Conservation (phyloP, 2,113 vertebrate genomes). For the Meles meles region DNA sequence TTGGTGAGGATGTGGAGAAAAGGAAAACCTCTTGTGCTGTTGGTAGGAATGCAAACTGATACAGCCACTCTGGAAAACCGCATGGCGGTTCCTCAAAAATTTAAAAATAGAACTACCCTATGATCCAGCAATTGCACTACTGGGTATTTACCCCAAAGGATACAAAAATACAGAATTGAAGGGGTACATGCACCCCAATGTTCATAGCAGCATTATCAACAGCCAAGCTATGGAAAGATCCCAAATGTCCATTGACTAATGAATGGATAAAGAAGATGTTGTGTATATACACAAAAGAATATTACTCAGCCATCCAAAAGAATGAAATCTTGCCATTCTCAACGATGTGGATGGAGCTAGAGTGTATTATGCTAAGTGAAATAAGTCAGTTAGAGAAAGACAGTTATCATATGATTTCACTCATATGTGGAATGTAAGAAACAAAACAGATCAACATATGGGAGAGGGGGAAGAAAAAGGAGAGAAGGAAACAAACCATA, state of each 20-base stretch:
- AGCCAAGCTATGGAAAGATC: background rate
- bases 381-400: background rate
- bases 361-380: background rate
- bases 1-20: background rate
- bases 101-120: background rate
- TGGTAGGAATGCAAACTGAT: background rate
- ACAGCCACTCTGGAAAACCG: background rate
- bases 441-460: background rate
- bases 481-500: background rate
- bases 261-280: background rate
- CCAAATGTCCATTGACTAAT: background rate
- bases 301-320: background rate
- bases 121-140: background rate
- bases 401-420: background rate
- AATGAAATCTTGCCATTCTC: background rate
- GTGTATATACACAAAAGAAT: background rate
- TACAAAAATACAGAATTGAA: background rate
- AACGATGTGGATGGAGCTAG: background rate
- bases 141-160: background rate
- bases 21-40: background rate
- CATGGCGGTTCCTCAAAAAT: background rate
- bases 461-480: background rate
- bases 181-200: background rate
- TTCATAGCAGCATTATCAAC: background rate
- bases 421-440: background rate